These are phyloP conservation scores for Silurus glanis DNA, from an alignment of 2,113 vertebrate species.

Conservation along the genomic window DNA sequence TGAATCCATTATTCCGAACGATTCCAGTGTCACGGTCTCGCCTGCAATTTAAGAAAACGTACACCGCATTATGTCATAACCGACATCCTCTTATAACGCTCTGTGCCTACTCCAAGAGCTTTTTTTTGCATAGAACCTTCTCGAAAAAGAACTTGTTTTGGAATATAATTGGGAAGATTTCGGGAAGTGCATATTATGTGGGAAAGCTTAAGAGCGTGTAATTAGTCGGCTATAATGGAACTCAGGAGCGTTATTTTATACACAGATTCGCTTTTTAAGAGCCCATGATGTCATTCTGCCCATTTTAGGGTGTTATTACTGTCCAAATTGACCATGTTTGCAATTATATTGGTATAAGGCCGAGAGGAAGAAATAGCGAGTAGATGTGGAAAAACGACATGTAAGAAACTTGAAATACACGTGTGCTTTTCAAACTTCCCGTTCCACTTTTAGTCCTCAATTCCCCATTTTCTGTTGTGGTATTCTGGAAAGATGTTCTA, in stretches of 20 bases:
- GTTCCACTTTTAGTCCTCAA: too few species aligned
- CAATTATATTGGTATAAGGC: neutral
- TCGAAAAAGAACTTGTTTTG: constrained; percentile 1
- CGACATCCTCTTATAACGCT: neutral
- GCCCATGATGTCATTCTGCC: neutral
- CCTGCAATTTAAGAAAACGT: constrained; percentile 5
- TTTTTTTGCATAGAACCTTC: constrained; percentile 3
- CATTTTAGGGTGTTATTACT: neutral
- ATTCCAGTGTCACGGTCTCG: neutral
- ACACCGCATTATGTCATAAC: neutral
- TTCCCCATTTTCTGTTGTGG: too few species aligned
- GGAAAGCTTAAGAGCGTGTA: neutral
- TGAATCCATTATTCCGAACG: too few species aligned
- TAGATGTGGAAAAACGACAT: neutral
- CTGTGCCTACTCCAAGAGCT: neutral
- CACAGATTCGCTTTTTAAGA: neutral
- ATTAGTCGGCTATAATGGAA: constrained; percentile 1
- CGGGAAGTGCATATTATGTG: constrained; percentile 1
- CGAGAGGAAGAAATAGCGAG: neutral
- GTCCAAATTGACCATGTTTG: neutral
- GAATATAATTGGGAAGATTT: constrained; percentile 3
- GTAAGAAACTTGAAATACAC: too few species aligned
- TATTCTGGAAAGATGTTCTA: too few species aligned
- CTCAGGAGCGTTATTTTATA: neutral
- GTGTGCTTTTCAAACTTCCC: too few species aligned